Conservation (phyloP, 2,113 vertebrate species). For the Opisthocomus hoazin region DNA sequence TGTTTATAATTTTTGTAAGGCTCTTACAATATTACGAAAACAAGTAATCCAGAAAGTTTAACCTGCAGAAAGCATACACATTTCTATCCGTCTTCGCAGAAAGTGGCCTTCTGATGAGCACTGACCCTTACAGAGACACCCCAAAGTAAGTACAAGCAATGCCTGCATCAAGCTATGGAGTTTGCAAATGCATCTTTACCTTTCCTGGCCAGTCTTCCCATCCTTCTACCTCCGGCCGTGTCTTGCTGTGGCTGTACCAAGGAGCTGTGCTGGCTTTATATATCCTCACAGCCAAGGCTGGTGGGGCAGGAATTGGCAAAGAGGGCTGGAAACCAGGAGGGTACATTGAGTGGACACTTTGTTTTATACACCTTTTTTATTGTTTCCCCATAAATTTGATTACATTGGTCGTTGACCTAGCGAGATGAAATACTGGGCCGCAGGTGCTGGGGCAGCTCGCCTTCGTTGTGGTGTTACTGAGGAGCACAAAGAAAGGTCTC, state of each 20-base stretch:
- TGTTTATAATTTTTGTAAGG: neutral
- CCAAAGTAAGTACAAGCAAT: neutral
- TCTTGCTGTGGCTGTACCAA: neutral
- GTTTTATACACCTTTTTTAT: neutral
- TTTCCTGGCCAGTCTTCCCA: neutral
- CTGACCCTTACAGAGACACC: neutral
- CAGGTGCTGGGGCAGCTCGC: constrained; percentile 39
- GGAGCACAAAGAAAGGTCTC: constrained; percentile 9
- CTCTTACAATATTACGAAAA: neutral
- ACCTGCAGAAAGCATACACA: neutral
- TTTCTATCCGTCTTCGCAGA: neutral
- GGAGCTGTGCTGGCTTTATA: neutral
- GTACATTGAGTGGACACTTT: neutral
- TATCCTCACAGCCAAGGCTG: neutral
- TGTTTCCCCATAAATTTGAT: neutral
- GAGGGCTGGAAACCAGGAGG: neutral
- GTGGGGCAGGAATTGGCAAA: neutral
- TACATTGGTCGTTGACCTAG: neutral
- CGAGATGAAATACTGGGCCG: neutral
- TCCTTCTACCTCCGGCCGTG: neutral
- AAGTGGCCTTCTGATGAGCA: neutral
- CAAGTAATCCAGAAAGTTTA: neutral
- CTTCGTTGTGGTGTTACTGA: neutral
- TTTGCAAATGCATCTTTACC: neutral
- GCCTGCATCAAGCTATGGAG: neutral